Base-by-base conservation (phyloP, 2,888 invertebrate species). In the Parthenolecanium corni region DNA sequence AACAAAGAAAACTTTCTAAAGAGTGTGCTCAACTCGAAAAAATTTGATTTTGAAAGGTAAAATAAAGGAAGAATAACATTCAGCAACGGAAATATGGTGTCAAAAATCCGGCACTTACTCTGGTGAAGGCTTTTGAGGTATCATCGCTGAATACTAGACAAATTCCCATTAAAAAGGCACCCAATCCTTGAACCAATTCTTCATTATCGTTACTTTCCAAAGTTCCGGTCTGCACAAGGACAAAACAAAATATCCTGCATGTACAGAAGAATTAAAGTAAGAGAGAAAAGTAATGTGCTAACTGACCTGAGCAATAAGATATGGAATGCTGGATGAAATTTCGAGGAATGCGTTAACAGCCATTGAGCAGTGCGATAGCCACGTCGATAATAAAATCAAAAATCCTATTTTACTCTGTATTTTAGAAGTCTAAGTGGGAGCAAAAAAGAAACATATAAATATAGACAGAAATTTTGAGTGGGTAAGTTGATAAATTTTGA, bases 181-280 rank as follows among this genome's bases (percentile, higher is more conserved):
- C 87, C 67, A 94, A 78, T 2, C 92, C 92, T 71, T 89, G 87
- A 42, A 95, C 79, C 23, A 96, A 76, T 71, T 83, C 84, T 72
- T 95, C 96, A 72, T 88, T 85, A 68, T 93, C 89, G 72, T 96
- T 96, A 65, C 89, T 89, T 69, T 94, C 95, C 70, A 82, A 84
- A 64, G 86, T 83, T 68, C 83, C 82, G 1, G 84, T 80, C 76
- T 89, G 84, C 2, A 74, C 31, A 18, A 36, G 16, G 47, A 14
- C 9, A 38, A 3, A 62, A 3, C 5, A 62, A 52, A 25, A 14
- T 6, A 62, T 53, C 14, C 38, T 9, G n/a, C 9, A 47, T 16
- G n/a, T 20, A 20, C 16, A 40, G 21, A 56, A 12, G 25, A 36
- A 16, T 36, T 40, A 56, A 12, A 14, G 18, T 49, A 38, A 46